phyloP scores from a whole-genome alignment of 2,888 invertebrate genomes.

The Alloplasta piceator region DNA sequence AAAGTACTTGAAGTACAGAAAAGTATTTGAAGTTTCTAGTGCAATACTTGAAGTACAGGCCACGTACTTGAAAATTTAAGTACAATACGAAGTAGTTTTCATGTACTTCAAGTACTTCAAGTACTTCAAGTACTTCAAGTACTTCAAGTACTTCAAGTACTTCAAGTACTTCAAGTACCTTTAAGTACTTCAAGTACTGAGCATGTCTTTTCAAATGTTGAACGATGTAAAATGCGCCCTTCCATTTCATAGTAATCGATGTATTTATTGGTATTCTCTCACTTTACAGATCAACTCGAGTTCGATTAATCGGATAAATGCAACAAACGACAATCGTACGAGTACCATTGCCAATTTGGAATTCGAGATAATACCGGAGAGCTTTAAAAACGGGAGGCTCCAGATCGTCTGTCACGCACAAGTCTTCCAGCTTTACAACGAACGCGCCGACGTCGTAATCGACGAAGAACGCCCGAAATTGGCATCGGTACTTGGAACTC shows the following conservation, averaged over 20 bases:
- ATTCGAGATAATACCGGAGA: slow-evolving; percentile 86
- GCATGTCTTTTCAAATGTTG: neutral
- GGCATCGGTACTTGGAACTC: slow-evolving; percentile 89
- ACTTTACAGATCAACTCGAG: slow-evolving; percentile 81
- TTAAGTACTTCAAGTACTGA: no score
- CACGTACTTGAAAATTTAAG: no score
- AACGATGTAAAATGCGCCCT: no score
- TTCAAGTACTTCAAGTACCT: no score
- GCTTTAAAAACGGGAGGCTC: slow-evolving; percentile 87
- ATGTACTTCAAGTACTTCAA: no score
- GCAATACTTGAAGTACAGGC: no score
- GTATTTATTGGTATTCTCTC: slow-evolving; percentile 38
- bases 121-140: no score
- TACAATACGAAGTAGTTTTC: no score
- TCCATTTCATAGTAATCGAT: neutral
- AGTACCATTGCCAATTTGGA: slow-evolving; percentile 85
- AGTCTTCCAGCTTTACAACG: slow-evolving; percentile 88
- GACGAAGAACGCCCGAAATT: slow-evolving; percentile 91
- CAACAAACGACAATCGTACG: slow-evolving; percentile 72
- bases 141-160: no score
- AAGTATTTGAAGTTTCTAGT: no score
- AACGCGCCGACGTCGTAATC: slow-evolving; percentile 86
- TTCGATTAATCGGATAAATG: slow-evolving; percentile 70
- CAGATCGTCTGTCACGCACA: slow-evolving; percentile 88
- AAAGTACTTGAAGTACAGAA: no score